Evolutionary conservation across 92 coral and sea anemone genomes (phyloP).

Genomic region (Metridium senile): DNA sequence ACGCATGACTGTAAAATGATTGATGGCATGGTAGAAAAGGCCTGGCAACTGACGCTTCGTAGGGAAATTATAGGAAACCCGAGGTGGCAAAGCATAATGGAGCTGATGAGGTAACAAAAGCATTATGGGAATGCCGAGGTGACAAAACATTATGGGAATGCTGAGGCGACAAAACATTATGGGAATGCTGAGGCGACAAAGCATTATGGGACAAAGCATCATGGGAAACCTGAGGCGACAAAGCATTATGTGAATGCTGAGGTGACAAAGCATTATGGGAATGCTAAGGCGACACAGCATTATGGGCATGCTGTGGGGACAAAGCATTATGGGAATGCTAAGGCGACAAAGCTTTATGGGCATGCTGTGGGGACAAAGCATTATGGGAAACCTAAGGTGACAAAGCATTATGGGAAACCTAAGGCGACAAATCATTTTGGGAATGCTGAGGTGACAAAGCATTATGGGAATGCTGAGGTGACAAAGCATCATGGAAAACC

Average conservation of each 20-base stretch:
- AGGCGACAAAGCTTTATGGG: background rate
- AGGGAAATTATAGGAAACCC: no score
- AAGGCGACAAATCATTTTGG: background rate
- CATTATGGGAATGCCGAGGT: background rate
- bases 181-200: conserved; percentile 4
- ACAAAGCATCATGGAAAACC: background rate
- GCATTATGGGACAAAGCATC: conserved; percentile 6
- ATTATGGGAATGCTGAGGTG: background rate
- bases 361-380: background rate
- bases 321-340: background rate
- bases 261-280: background rate
- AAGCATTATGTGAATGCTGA: background rate
- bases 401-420: conserved; percentile 5
- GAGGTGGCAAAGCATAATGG: conserved; percentile 9
- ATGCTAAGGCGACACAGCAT: conserved; percentile 4
- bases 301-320: background rate
- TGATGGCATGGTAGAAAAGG: no score
- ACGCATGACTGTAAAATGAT: background rate
- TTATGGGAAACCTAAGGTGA: background rate
- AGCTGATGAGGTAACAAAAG: background rate
- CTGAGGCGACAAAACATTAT: background rate
- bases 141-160: background rate
- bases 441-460: conserved; percentile 2
- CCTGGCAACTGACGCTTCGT: no score
- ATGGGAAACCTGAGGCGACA: background rate